Conservation (phyloP, 1,140 invertebrate species). For the Archivesica marissinica region DNA sequence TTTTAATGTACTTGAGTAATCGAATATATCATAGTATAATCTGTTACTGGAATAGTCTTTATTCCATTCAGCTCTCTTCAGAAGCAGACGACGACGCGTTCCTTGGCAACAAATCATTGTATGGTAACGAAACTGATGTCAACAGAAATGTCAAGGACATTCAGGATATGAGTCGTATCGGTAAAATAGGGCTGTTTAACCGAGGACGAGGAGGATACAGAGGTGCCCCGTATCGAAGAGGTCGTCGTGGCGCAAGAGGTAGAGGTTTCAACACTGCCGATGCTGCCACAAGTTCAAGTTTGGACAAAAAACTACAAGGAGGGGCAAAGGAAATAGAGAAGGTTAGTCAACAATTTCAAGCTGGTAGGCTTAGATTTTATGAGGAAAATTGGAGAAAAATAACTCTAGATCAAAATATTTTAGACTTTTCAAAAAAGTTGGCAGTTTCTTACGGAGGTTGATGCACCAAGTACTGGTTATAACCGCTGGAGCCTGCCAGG, state of each 20-base stretch:
- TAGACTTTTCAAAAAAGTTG: conserved; percentile 13
- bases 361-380: not conserved
- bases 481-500: no score
- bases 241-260: not conserved
- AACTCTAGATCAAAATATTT: conserved; percentile 19
- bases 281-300: not conserved
- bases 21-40: no score
- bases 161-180: no score
- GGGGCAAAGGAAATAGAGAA: conserved; percentile 45
- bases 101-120: no score
- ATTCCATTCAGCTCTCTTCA: no score
- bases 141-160: conserved; percentile 22
- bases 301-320: conserved; percentile 39
- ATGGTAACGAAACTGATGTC: no score
- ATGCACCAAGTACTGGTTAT: no score
- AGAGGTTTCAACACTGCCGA: not conserved
- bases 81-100: no score
- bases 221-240: conserved; percentile 12
- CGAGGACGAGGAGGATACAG: not conserved
- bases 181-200: no score
- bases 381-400: conserved; percentile 23
- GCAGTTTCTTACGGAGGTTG: no score
- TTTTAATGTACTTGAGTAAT: no score
- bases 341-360: conserved; percentile 15
- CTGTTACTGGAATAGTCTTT: no score